Evolutionary conservation across 2,888 invertebrate genomes (phyloP), one percentile per base, ranked within the genome.

Genomic region (Coenonympha glycerion): DNA sequence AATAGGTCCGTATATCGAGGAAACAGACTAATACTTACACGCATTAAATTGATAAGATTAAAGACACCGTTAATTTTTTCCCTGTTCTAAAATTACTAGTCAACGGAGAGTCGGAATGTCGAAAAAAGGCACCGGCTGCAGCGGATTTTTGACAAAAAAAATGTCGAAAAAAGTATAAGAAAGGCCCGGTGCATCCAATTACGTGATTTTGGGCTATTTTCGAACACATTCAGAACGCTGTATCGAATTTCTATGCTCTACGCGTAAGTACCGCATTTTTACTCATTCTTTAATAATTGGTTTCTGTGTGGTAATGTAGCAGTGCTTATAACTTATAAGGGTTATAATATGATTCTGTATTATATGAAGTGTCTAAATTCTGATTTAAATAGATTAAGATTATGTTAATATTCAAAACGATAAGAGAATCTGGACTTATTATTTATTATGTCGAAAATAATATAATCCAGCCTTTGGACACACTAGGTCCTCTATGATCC

Each of bases 121-220:
- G 3, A 24, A 11, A 39, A 39, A 39, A 15, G 37, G 24, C 9
- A 9, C 13, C 39, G 39, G 24, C 39, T 39, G 39, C 15, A 15
- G 15, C 15, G 24, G 15, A 15, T 22, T 39, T 39, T 15, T 8
- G 15, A 24, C 22, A 39, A 39, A 39, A 39, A 39, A 39, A 39
- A 39, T 39, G 39, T 15, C 13, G 24, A 39, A 39, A 39, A 39
- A 39, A 34, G 30, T 36, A 33, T 16, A 34, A 47, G 40, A 49
- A 51, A 47, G 37, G 60, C 58, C 57, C 51, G 54, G 52, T 58
- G 60, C 47, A 52, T 9, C 45, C 52, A 59, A 58, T 60, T 58
- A 55, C 24, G 48, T 30, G n/a, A 50, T 47, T 42, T 44, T 18
- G 18, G 48, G 39, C 33, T 34, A 48, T 48, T 53, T 46, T 36